Percentiles rank a stretch among this genome's conserved stretches.
phyloP scores from a whole-genome alignment of 1,140 invertebrate species.

The Contarinia nasturtii region DNA sequence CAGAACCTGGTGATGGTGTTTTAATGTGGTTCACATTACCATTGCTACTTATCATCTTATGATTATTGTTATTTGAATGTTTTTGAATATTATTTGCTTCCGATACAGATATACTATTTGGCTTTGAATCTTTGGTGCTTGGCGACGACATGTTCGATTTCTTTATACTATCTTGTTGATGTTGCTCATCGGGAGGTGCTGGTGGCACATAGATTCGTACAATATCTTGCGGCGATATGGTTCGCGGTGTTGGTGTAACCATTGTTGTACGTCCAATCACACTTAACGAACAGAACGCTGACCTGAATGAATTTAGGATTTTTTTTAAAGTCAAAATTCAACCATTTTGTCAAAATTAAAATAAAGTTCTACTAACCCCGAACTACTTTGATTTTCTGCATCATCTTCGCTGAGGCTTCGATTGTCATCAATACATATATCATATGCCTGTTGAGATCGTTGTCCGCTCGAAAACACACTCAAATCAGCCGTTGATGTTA shows the following conservation, averaged over 20 bases:
- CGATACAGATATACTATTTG: neutral
- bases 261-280: conserved; percentile 2
- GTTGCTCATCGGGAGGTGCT: conserved; percentile 2
- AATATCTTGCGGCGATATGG: conserved; percentile 5
- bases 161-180: neutral
- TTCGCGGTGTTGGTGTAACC: conserved; percentile 4
- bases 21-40: neutral
- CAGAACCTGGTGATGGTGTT: neutral
- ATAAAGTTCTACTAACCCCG: conserved; percentile 2
- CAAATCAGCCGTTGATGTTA: conserved; percentile 62
- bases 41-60: neutral
- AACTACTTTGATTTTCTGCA: conserved; percentile 4
- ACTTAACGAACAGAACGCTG: conserved; percentile 1
- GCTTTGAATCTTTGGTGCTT: neutral
- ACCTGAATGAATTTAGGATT: neutral
- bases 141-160: neutral
- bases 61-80: neutral
- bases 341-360: no score
- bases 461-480: conserved; percentile 56
- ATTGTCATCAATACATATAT: conserved; percentile 1
- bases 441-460: conserved; percentile 4
- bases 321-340: neutral
- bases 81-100: neutral
- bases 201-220: conserved; percentile 6
- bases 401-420: conserved; percentile 1